A percentile compares a stretch with the other conserved stretches of the same genome.
Evolutionary conservation across 2,888 invertebrate species (phyloP).

Genomic region (Octonoba sinensis): DNA sequence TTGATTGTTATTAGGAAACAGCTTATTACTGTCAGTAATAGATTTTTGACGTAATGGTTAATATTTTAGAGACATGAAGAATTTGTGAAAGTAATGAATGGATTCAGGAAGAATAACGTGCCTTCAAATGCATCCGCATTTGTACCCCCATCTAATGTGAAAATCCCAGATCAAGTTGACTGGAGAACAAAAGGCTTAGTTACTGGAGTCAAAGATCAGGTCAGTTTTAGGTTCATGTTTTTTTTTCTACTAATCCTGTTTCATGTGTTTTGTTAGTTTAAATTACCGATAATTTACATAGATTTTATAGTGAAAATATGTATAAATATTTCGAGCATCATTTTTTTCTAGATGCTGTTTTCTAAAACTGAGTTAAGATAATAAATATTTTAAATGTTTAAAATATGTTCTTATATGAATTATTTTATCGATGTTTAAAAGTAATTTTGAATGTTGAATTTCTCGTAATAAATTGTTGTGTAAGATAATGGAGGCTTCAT

Average conservation of each 20-base stretch:
- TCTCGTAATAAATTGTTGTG: no score
- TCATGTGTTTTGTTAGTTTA: constrained; percentile 78
- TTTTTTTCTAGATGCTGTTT: no score
- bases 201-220: constrained; percentile 42
- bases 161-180: constrained; percentile 53
- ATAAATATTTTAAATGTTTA: no score
- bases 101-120: neutral
- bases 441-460: no score
- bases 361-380: no score
- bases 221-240: constrained; percentile 74
- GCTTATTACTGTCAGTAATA: no score
- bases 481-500: no score
- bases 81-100: constrained; percentile 26
- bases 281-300: constrained; percentile 71
- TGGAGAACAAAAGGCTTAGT: constrained; percentile 47
- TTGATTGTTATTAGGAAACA: no score
- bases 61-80: constrained; percentile 16
- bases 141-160: constrained; percentile 9
- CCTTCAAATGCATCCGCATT: neutral
- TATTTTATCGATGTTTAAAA: no score
- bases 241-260: constrained; percentile 87
- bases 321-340: no score
- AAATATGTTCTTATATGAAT: no score
- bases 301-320: neutral
- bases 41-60: no score